Conservation (phyloP, 2,797 vertebrate genomes). For the Eupleurogrammus muticus region DNA sequence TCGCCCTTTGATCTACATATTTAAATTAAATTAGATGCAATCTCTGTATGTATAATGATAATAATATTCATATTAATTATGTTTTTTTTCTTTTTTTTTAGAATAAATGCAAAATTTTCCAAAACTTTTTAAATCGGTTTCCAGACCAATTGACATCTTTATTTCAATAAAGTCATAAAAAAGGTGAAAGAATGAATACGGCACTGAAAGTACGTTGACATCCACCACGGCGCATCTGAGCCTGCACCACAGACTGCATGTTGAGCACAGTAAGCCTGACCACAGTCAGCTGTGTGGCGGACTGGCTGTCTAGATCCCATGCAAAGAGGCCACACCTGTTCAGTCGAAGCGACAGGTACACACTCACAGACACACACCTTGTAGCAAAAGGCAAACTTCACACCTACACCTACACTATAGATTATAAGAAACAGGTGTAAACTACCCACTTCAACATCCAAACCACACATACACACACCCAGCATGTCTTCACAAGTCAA, state of each 20-base stretch:
- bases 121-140: background rate
- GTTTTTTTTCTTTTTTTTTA: background rate
- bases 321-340: slow-evolving; percentile 61
- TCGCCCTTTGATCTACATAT: background rate
- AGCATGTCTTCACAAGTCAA: slow-evolving; percentile 47
- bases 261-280: slow-evolving; percentile 48
- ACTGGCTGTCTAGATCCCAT: slow-evolving; percentile 60
- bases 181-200: slow-evolving; percentile 3
- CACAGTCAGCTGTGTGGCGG: slow-evolving; percentile 57
- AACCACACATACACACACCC: slow-evolving; percentile 56
- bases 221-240: slow-evolving; percentile 48
- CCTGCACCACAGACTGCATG: slow-evolving; percentile 51
- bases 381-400: slow-evolving; percentile 41
- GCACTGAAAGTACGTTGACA: slow-evolving; percentile 25
- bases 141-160: background rate
- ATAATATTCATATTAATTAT: background rate
- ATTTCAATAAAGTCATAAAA: slow-evolving; percentile 4
- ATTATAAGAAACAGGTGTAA: slow-evolving; percentile 38
- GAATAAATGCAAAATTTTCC: background rate
- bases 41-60: background rate
- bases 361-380: slow-evolving; percentile 38
- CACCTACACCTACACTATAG: slow-evolving; percentile 28
- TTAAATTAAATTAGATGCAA: background rate
- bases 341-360: slow-evolving; percentile 64
- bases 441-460: slow-evolving; percentile 50